Evolutionary conservation across 2,113 vertebrate species (phyloP).

Genomic region (Elephas maximus): DNA sequence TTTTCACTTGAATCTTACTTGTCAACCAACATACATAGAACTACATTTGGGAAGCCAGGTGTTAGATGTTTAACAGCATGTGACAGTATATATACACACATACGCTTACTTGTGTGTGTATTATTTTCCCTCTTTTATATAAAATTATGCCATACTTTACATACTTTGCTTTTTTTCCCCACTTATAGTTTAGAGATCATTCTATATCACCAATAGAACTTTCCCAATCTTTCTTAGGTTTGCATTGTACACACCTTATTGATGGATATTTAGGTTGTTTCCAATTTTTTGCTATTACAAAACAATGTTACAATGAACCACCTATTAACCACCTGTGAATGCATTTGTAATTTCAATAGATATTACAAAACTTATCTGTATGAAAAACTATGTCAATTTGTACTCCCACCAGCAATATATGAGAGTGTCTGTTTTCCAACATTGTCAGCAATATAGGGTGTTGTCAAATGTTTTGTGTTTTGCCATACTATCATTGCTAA

Average conservation of each 20-base stretch:
- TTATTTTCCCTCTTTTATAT: too few species aligned
- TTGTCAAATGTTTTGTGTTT: constrained; percentile 46
- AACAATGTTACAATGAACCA: not conserved
- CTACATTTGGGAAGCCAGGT: not conserved
- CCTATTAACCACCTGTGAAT: constrained; percentile 6
- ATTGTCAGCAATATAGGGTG: not conserved
- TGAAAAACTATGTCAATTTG: not conserved
- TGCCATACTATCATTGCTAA: not conserved
- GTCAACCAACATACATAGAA: not conserved
- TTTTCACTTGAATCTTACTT: constrained; percentile 2
- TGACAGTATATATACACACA: not conserved
- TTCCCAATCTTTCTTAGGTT: not conserved
- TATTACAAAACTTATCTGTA: constrained; percentile 7
- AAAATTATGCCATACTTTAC: not conserved
- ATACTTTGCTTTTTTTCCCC: not conserved
- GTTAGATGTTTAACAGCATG: not conserved
- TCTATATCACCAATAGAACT: not conserved
- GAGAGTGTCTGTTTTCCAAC: not conserved
- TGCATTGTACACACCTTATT: not conserved
- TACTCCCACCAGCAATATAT: not conserved
- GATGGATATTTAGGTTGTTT: not conserved
- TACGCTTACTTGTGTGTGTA: not conserved
- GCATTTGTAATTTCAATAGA: not conserved
- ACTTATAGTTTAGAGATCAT: not conserved
- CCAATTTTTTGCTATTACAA: not conserved